These are phyloP conservation scores for Ibidorhyncha struthersii DNA, from an alignment of 2,113 vertebrate species.

Conservation along the genomic window DNA sequence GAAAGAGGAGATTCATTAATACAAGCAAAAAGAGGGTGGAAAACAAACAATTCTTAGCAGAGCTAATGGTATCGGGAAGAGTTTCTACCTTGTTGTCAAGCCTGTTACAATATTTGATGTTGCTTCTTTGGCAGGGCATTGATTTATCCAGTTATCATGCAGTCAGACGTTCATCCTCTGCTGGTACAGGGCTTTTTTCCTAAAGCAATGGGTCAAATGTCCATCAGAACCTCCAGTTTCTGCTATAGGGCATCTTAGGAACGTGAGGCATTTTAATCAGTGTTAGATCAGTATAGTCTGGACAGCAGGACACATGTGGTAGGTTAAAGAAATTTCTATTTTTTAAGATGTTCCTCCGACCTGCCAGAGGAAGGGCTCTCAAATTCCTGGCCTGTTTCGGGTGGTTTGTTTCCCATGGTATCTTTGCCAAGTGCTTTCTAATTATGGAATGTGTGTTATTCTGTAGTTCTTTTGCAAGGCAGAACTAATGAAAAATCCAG, in stretches of 20 bases:
- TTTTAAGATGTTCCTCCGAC: slow-evolving; percentile 24
- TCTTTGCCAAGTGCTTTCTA: slow-evolving; percentile 61
- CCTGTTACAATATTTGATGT: background rate
- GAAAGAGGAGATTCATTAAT: background rate
- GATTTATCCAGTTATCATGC: background rate
- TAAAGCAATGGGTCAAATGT: background rate
- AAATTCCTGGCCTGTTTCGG: slow-evolving; percentile 44
- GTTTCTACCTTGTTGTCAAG: background rate
- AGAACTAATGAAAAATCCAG: slow-evolving; percentile 4
- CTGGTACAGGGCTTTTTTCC: background rate
- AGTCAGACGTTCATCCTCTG: background rate
- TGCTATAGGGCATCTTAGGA: background rate
- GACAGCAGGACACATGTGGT: background rate
- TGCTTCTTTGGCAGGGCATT: background rate
- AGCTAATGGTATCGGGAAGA: background rate
- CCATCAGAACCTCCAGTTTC: background rate
- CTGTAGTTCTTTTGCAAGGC: slow-evolving; percentile 2
- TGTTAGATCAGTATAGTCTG: background rate
- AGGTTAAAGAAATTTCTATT: slow-evolving; percentile 14
- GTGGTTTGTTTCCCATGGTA: slow-evolving; percentile 55
- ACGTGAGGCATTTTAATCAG: background rate
- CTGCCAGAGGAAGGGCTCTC: slow-evolving; percentile 14
- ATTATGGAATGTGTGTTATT: slow-evolving; percentile 49
- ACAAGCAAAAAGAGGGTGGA: background rate
- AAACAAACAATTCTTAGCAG: background rate